Conservation (phyloP, 2,113 vertebrate species). For the Amphiprion percula region DNA sequence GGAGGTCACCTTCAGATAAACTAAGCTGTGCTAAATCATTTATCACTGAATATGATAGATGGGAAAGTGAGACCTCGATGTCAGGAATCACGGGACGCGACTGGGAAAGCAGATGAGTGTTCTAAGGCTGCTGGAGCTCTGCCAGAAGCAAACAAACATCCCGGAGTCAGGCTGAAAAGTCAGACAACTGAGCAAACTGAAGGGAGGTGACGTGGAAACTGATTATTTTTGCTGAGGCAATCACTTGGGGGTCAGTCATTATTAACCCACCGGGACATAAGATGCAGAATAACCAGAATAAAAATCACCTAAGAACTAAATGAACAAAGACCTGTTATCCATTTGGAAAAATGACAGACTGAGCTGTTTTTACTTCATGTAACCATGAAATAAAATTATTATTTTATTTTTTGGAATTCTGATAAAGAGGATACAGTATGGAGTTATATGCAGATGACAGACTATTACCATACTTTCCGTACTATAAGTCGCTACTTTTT, state of each 20-base stretch:
- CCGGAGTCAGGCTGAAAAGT: not conserved
- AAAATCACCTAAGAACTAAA: not conserved
- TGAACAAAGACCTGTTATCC: not conserved
- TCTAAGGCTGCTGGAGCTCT: not conserved
- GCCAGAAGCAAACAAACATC: conserved; percentile 30
- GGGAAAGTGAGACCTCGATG: conserved; percentile 25
- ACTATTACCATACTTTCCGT: no score
- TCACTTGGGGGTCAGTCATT: not conserved
- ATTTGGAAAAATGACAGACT: not conserved
- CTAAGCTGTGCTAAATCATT: conserved; percentile 48
- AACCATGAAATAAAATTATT: no score
- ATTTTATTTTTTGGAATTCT: no score
- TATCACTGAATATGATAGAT: conserved; percentile 52
- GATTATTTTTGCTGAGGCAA: not conserved
- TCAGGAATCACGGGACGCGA: conserved; percentile 1
- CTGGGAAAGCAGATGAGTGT: conserved; percentile 27
- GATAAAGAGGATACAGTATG: no score
- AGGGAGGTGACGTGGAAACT: not conserved
- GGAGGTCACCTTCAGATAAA: conserved; percentile 67
- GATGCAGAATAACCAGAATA: not conserved
- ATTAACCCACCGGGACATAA: not conserved
- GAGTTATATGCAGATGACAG: no score
- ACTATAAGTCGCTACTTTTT: no score
- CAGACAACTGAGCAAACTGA: not conserved
- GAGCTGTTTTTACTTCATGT: no score